Conservation (phyloP, 2,888 invertebrate genomes). For the Drosophila peninsularis region DNA sequence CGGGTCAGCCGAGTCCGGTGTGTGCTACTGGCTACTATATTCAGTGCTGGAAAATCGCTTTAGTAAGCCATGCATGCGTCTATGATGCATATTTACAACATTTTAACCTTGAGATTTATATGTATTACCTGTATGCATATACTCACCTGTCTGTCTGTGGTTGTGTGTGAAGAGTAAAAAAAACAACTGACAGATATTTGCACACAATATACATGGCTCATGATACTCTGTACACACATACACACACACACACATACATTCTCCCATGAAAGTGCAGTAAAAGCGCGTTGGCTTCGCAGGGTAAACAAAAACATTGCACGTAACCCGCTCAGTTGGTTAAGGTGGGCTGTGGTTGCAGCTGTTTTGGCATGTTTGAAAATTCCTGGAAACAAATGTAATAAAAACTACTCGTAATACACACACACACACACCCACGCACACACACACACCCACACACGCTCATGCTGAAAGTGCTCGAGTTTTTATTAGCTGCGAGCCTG, state of each 20-base stretch:
- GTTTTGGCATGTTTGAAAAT: slow-evolving; percentile 77
- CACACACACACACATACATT: neutral
- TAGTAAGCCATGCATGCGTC: slow-evolving; percentile 51
- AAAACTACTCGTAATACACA: slow-evolving; percentile 72
- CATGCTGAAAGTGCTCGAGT: slow-evolving; percentile 30
- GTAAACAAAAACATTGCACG: slow-evolving; percentile 48
- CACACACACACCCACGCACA: slow-evolving; percentile 8
- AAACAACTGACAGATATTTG: slow-evolving; percentile 53
- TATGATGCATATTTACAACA: slow-evolving; percentile 69
- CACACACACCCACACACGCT: slow-evolving; percentile 7
- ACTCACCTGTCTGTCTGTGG: neutral
- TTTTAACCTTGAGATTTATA: slow-evolving; percentile 74
- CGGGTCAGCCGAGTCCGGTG: slow-evolving; percentile 36
- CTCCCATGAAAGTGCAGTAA: slow-evolving; percentile 56
- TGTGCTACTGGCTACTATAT: slow-evolving; percentile 5
- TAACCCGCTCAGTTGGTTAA: slow-evolving; percentile 51
- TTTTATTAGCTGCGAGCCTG: slow-evolving; percentile 67
- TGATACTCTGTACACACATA: slow-evolving; percentile 14
- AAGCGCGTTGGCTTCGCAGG: slow-evolving; percentile 46
- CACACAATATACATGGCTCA: slow-evolving; percentile 34
- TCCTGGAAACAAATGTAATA: slow-evolving; percentile 80
- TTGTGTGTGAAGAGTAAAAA: slow-evolving; percentile 17
- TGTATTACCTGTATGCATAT: slow-evolving; percentile 19
- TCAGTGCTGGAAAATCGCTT: slow-evolving; percentile 38
- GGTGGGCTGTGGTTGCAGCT: slow-evolving; percentile 68